Evolutionary conservation across 2,113 vertebrate species (phyloP).

Genomic region (Sebastes fasciatus): DNA sequence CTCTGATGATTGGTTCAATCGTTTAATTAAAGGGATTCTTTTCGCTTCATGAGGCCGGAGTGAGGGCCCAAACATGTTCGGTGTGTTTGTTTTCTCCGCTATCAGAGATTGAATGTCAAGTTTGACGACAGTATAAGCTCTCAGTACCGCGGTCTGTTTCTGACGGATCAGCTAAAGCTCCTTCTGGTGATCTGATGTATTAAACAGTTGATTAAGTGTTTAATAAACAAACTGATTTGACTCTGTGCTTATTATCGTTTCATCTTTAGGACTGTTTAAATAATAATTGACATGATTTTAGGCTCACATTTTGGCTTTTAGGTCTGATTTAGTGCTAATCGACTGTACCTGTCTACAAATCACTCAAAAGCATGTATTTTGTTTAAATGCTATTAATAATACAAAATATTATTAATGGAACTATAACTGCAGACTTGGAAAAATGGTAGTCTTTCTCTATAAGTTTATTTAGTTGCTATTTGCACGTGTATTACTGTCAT

Average conservation of each 20-base stretch:
- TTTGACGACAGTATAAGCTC: slow-evolving; percentile 39
- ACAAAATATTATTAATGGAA: not conserved
- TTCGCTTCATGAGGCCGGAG: slow-evolving; percentile 3
- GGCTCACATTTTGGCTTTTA: not conserved
- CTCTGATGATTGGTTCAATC: not conserved
- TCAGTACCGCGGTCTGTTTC: slow-evolving; percentile 57
- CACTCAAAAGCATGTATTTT: not conserved
- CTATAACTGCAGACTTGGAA: not conserved
- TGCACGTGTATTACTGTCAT: not conserved
- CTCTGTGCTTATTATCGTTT: slow-evolving; percentile 18
- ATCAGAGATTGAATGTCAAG: slow-evolving; percentile 38
- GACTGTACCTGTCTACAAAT: not conserved
- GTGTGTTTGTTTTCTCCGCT: slow-evolving; percentile 26
- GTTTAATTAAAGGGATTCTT: slow-evolving; percentile 46
- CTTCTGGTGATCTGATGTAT: slow-evolving; percentile 63
- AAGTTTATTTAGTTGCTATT: not conserved
- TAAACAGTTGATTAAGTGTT: slow-evolving; percentile 71
- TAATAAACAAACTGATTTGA: slow-evolving; percentile 70
- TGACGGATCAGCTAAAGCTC: slow-evolving; percentile 53
- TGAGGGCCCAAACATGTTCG: slow-evolving; percentile 4
- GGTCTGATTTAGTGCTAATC: not conserved
- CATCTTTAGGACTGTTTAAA: not conserved
- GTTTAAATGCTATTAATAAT: not conserved
- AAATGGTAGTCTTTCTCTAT: not conserved
- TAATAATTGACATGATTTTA: not conserved